Base-by-base conservation (phyloP, 2,888 invertebrate species). In the Chouioia cunea region DNA sequence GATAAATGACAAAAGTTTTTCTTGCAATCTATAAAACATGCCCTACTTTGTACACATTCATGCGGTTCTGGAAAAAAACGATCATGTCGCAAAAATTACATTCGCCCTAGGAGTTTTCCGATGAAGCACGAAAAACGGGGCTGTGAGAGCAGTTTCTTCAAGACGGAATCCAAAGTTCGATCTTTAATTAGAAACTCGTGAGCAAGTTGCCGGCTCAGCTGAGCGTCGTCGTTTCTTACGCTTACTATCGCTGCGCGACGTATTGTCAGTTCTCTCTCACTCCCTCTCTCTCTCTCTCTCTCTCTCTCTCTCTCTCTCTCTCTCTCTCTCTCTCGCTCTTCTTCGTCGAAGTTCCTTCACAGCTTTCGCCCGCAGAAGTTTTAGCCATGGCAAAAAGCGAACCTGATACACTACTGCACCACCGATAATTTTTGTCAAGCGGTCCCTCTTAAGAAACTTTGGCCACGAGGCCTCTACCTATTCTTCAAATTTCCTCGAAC, bases 161-260 rank as follows among this genome's bases (percentile, higher is more conserved):
- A 36, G 66, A 74, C 76, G 70, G 77, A 79, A 69, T 78, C 78
- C 77, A 79, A 82, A 78, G 82, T 81, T 78, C 75, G 80, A 81
- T 81, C 80, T 83, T 83, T 83, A 84, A 84, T 84, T 83, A 83
- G 79, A 83, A 83, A 80, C 80, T 81, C 80, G 77, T 66, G 63
- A 36, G 44, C 18, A 72, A 72, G 62, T 73, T 69, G 63, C 66
- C 50, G 27, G 57, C 67, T 72, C 72, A 65, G 72, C 65, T 62
- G 48, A 18, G 48, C 48, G 16, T 18, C 36, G 36, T 36, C 36
- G 36, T 36, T 36, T 36, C 36, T 36, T 36, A 12, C 36, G 36
- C 10, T 10, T 36, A 12, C 4, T 36, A 36, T 10, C 36, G 36
- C 36, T 36, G 48, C 48, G 6, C 48, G 48, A 18, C 48, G n/a